Percentiles rank a stretch among this genome's conserved stretches.
Conservation (phyloP, 2,113 vertebrate genomes). For the Tonatia bakeri region DNA sequence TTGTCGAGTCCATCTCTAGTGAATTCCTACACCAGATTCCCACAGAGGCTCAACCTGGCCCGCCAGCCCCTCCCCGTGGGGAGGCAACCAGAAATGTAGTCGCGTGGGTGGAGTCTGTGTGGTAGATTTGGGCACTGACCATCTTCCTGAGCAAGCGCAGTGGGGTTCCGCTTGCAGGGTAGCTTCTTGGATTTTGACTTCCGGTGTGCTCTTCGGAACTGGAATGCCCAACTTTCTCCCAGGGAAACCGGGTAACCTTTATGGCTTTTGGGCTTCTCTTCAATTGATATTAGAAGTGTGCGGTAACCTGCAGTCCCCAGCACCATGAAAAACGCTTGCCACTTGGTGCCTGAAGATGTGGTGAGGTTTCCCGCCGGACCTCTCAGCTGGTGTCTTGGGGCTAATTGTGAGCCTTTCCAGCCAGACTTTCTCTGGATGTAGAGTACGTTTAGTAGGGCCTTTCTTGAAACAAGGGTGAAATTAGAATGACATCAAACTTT, state of each 20-base stretch:
- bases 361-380: neutral
- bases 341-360: neutral
- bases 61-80: fast-evolving
- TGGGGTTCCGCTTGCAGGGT: fast-evolving
- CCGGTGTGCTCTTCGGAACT: fast-evolving
- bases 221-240: neutral
- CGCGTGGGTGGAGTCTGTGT: fast-evolving
- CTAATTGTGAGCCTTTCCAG: neutral
- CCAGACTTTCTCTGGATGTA: neutral
- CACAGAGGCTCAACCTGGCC: fast-evolving
- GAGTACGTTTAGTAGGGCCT: neutral
- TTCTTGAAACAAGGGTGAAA: neutral
- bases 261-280: neutral
- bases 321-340: neutral
- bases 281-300: neutral
- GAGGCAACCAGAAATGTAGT: neutral
- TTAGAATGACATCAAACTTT: neutral
- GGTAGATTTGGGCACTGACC: fast-evolving
- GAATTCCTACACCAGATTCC: neutral
- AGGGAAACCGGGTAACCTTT: neutral
- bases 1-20: neutral
- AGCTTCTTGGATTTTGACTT: neutral
- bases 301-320: neutral
- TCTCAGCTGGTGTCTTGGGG: neutral
- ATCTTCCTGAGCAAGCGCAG: fast-evolving